These are phyloP conservation scores for Adelges cooleyi DNA, from an alignment of 1,140 invertebrate genomes.

Conservation along the genomic window DNA sequence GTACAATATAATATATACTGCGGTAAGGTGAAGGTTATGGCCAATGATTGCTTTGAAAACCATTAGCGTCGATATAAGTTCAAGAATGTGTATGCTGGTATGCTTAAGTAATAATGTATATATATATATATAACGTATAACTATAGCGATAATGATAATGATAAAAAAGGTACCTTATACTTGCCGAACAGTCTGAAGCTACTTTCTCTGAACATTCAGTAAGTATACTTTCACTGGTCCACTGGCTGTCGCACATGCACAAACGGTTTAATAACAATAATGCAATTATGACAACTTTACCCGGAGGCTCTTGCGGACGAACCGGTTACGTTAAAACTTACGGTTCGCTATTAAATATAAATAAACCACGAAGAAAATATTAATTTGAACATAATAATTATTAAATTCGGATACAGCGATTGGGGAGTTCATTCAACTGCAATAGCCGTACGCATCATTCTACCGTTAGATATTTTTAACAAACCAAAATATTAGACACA, in stretches of 20 bases:
- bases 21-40: conserved; percentile 14
- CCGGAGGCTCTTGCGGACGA: not conserved
- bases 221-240: conserved; percentile 23
- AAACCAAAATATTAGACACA: too few species aligned
- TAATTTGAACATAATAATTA: conserved; percentile 1
- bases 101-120: too few species aligned
- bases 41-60: conserved; percentile 1
- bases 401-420: not conserved
- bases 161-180: not conserved
- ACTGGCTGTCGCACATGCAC: not conserved
- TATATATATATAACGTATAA: too few species aligned
- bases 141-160: conserved; percentile 7
- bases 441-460: not conserved
- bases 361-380: not conserved
- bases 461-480: not conserved
- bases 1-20: too few species aligned
- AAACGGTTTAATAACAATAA: conserved; percentile 11
- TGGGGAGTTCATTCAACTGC: conserved; percentile 17
- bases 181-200: not conserved
- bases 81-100: not conserved
- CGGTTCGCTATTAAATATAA: not conserved
- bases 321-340: conserved; percentile 17
- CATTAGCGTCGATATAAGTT: conserved; percentile 14
- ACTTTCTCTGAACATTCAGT: conserved; percentile 9
- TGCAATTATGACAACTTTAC: conserved; percentile 10